Evolutionary conservation across 2,113 vertebrate genomes (phyloP).

Genomic region (Rhinopomastus cyanomelas): DNA sequence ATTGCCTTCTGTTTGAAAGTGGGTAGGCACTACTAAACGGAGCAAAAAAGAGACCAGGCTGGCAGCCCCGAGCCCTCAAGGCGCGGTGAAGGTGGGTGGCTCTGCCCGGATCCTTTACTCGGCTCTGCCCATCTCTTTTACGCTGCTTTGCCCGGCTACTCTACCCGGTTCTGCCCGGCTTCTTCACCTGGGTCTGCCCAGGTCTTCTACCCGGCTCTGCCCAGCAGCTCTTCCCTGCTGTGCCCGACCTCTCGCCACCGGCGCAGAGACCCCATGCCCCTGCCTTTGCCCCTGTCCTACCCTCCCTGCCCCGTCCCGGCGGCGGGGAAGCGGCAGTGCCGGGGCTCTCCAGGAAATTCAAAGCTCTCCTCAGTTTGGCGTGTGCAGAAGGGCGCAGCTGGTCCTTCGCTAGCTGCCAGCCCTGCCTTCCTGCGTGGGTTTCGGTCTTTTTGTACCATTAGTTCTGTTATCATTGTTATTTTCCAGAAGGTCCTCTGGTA

Average conservation of each 20-base stretch:
- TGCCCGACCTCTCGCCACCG: not conserved
- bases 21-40: slow-evolving; percentile 54
- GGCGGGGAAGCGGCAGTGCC: not conserved
- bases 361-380: not conserved
- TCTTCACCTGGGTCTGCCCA: not conserved
- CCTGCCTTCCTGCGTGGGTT: not conserved
- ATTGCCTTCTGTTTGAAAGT: slow-evolving; percentile 72
- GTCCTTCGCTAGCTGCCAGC: not conserved
- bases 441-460: not conserved
- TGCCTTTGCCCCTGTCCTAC: too few species aligned
- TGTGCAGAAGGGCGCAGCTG: not conserved
- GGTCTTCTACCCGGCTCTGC: too few species aligned
- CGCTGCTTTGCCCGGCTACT: not conserved
- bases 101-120: not conserved
- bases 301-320: not conserved
- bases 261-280: not conserved
- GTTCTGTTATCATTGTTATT: not conserved
- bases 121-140: slow-evolving; percentile 6
- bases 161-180: not conserved
- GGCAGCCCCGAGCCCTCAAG: not conserved
- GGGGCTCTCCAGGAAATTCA: not conserved
- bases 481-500: not conserved
- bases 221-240: not conserved
- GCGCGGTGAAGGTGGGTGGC: not conserved
- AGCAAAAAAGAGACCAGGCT: slow-evolving; percentile 25